Evolutionary conservation across 2,797 vertebrate genomes (phyloP).

Genomic region (Cynopterus sphinx): DNA sequence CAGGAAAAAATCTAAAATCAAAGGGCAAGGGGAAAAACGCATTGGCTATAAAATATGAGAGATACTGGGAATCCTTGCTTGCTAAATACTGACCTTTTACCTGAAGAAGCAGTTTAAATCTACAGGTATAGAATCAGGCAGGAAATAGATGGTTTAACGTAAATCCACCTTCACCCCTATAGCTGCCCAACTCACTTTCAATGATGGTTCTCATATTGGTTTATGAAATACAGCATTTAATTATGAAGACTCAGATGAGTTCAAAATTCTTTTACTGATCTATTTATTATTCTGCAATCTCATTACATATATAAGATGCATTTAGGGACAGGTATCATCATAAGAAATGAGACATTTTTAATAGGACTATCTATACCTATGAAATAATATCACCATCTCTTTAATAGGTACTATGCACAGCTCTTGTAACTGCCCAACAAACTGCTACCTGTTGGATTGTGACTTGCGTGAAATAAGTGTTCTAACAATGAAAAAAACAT

Average conservation of each 20-base stretch:
- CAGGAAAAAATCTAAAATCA: background rate
- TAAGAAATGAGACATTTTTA: background rate
- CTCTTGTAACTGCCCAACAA: background rate
- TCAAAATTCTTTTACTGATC: slow-evolving; percentile 4
- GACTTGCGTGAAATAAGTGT: background rate
- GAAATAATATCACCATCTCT: background rate
- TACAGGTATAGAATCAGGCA: background rate
- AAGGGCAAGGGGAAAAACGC: background rate
- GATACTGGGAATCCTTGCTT: background rate
- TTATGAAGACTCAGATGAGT: background rate
- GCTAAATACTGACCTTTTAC: background rate
- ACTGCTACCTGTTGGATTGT: background rate
- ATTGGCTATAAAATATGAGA: background rate
- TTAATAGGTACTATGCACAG: background rate
- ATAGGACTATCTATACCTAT: background rate
- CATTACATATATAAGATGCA: background rate
- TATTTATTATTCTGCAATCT: background rate
- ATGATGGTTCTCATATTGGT: background rate
- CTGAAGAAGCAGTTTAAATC: background rate
- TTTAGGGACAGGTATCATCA: background rate
- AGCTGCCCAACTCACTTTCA: background rate
- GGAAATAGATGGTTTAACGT: background rate
- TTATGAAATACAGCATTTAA: background rate
- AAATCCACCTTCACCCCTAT: background rate
- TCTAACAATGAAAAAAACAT: background rate